Conservation (phyloP, 1,140 invertebrate genomes). For the Aphelenchoides fujianensis region DNA sequence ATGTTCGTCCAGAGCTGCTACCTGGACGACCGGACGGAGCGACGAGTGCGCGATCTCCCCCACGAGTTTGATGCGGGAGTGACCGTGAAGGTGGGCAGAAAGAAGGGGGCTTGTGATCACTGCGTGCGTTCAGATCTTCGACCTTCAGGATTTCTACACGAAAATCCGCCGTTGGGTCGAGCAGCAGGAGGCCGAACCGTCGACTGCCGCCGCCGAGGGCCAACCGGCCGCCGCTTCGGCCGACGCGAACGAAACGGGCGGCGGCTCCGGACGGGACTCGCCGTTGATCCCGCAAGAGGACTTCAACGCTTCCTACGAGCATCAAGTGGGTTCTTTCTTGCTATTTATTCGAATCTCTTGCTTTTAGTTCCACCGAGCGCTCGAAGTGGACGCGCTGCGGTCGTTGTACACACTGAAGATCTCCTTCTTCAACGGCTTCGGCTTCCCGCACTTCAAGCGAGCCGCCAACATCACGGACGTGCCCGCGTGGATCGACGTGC, state of each 20-base stretch:
- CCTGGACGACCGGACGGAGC: slow-evolving; percentile 35
- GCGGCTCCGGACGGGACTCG: not conserved
- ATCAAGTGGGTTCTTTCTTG: slow-evolving; percentile 1
- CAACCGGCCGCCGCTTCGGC: not conserved
- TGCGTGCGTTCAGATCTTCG: slow-evolving; percentile 29
- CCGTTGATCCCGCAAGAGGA: slow-evolving; percentile 13
- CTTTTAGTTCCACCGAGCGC: not conserved
- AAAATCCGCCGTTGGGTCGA: slow-evolving; percentile 20
- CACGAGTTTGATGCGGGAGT: slow-evolving; percentile 32
- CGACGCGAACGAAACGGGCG: no score
- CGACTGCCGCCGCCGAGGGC: not conserved
- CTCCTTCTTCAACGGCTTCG: slow-evolving; percentile 42
- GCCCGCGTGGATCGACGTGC: slow-evolving; percentile 41
- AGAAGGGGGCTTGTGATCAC: not conserved
- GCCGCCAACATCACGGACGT: slow-evolving; percentile 32
- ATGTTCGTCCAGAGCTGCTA: slow-evolving; percentile 39
- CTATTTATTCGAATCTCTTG: not conserved
- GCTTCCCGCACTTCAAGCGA: slow-evolving; percentile 31
- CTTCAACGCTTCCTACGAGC: not conserved
- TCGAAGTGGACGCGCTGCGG: slow-evolving; percentile 21
- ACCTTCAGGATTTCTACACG: slow-evolving; percentile 36
- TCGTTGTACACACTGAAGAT: slow-evolving; percentile 42
- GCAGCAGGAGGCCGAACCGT: not conserved
- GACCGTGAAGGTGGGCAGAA: slow-evolving; percentile 29
- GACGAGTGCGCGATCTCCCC: slow-evolving; percentile 30